A percentile compares a stretch with the other conserved stretches of the same genome.
Conservation (phyloP, 1,140 invertebrate species). For the Psix sp. region DNA sequence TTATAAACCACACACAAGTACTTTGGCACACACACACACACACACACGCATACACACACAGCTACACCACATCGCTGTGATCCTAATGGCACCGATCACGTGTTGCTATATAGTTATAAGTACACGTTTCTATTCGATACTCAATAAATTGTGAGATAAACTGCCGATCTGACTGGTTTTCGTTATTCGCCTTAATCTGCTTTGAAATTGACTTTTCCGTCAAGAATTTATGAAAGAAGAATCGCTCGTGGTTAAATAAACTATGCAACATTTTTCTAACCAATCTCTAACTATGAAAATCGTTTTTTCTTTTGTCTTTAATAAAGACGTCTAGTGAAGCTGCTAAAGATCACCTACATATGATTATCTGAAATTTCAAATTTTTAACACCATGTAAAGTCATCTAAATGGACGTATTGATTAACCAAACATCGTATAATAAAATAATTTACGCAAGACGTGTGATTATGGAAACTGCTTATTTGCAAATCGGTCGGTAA, state of each 20-base stretch:
- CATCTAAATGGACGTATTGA: background rate
- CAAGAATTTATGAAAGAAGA: slow-evolving; percentile 10
- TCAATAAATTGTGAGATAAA: slow-evolving; percentile 42
- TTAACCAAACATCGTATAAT: slow-evolving; percentile 34
- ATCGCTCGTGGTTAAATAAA: too few relatives aligned
- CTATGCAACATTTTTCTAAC: too few relatives aligned
- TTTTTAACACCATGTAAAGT: background rate
- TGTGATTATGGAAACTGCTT: slow-evolving; percentile 11
- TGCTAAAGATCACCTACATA: too few relatives aligned
- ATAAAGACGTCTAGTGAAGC: too few relatives aligned
- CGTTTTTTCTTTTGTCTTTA: too few relatives aligned
- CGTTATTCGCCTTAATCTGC: slow-evolving; percentile 26
- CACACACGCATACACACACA: slow-evolving; percentile 14
- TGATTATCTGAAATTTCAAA: too few relatives aligned
- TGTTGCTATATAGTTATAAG: slow-evolving; percentile 41
- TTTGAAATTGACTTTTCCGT: slow-evolving; percentile 25
- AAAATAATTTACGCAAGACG: slow-evolving; percentile 24
- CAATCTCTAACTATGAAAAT: too few relatives aligned
- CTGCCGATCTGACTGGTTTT: slow-evolving; percentile 32
- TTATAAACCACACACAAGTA: background rate
- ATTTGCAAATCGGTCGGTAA: slow-evolving; percentile 18
- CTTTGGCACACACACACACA: slow-evolving; percentile 13
- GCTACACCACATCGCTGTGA: slow-evolving; percentile 6
- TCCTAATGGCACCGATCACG: slow-evolving; percentile 30
- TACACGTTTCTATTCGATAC: slow-evolving; percentile 38